Percentiles rank a stretch among this genome's conserved stretches.
phyloP scores from a whole-genome alignment of 2,113 vertebrate genomes.

The Beaufortia kweichowensis region DNA sequence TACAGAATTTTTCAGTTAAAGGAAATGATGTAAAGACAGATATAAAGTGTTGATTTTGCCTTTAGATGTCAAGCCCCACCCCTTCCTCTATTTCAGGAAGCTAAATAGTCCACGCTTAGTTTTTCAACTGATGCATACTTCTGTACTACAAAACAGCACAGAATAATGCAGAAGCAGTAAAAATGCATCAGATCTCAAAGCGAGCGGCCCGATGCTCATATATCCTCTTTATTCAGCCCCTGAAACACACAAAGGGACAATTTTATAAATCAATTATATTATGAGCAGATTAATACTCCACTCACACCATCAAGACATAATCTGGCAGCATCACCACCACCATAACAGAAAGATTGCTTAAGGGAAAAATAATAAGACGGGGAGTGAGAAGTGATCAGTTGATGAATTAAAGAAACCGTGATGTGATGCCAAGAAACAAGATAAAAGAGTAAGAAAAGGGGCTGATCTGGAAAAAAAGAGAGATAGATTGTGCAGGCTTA shows the following conservation, averaged over 20 bases:
- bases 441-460: conserved; percentile 48
- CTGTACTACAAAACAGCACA: too few species aligned
- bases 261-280: conserved; percentile 13
- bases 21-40: too few species aligned
- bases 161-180: background rate
- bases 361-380: conserved; percentile 34
- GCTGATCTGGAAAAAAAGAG: conserved; percentile 6
- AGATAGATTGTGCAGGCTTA: conserved; percentile 45
- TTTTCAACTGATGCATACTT: too few species aligned
- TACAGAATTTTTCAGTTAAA: too few species aligned
- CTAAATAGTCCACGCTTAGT: too few species aligned
- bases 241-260: conserved; percentile 25
- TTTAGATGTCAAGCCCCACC: too few species aligned
- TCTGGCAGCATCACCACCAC: background rate
- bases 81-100: too few species aligned
- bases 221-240: conserved; percentile 46
- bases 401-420: conserved; percentile 71
- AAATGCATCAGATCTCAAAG: background rate
- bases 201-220: background rate
- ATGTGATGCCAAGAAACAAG: conserved; percentile 58
- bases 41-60: too few species aligned
- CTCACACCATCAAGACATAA: background rate
- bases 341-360: conserved; percentile 3
- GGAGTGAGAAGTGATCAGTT: conserved; percentile 64
- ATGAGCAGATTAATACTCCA: background rate